Base-by-base conservation (phyloP, 2,797 vertebrate species). In the Anolis apletophallus region DNA sequence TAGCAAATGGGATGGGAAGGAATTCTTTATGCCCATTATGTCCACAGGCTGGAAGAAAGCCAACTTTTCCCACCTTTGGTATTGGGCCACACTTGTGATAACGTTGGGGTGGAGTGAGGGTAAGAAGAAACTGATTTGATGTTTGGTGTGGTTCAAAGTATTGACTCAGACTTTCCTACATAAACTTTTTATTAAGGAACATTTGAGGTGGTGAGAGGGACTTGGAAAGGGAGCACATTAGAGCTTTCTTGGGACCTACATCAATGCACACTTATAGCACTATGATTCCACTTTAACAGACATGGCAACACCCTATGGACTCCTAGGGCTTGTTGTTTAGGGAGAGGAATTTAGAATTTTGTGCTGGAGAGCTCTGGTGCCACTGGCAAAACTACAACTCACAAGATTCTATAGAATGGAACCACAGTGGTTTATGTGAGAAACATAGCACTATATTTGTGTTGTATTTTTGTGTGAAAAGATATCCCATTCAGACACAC, bases 21-120 rank as follows among this genome's bases (percentile, higher is more conserved):
- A 88, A 93, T 94, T 92, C 87, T 85, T 88, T 55, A 81, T 80
- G 75, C 1, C 85, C 74, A 0, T 87, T 84, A 84, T 89, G 91
- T 94, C 90, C 86, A 90, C 54, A 86, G 81, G 50, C 90, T 83
- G 85, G 59, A 80, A 36, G 12, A 1, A 8, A 77, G 40, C n/a
- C 36, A 46, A 29, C 5, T 78, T 17, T 55, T 83, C 91, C 46
- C 86, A 93, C 61, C n/a, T 74, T 14, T 78, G 57, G 36, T 79
- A 21, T 46, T 29, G 72, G 52, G 0, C 3, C 17, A 3, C 10
- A 8, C 17, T 32, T 46, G 34, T n/a, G 59, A 13, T 23, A 61
- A 72, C 5, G 36, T 52, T 50, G 40, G 26, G 14, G 32, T 71
- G 68, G 68, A 7, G 68, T 71, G 68, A 32, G 36, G 34, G 34